Evolutionary conservation across 2,797 vertebrate species (phyloP).

Genomic region (Premnoplex brunnescens): DNA sequence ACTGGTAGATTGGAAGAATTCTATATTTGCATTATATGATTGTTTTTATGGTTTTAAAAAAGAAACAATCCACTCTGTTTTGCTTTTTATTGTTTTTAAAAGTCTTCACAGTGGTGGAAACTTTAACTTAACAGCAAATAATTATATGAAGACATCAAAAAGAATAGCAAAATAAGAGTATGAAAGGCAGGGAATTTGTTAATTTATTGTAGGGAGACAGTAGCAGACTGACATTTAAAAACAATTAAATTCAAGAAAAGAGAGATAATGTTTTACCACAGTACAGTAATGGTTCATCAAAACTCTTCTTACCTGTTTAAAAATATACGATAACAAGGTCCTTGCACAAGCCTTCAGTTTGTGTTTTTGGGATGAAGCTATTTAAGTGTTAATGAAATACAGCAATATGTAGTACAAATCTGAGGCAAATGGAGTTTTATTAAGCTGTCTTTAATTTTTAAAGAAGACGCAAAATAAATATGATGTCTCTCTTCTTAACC

Average conservation of each 20-base stretch:
- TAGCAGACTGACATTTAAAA: constrained; percentile 29
- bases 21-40: neutral
- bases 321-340: neutral
- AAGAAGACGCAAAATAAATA: constrained; percentile 3
- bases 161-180: neutral
- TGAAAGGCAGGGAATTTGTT: neutral
- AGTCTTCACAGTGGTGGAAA: neutral
- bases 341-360: neutral
- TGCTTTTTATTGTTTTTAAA: neutral
- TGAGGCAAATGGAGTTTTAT: constrained; percentile 12
- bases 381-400: constrained; percentile 44
- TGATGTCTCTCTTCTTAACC: neutral
- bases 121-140: neutral
- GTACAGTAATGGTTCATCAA: neutral
- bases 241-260: constrained; percentile 13
- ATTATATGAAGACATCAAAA: neutral
- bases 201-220: neutral
- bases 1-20: neutral
- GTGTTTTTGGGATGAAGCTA: neutral
- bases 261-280: neutral
- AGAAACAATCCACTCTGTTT: neutral
- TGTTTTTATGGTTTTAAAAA: neutral
- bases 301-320: neutral
- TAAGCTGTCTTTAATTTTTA: neutral
- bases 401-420: neutral